These are phyloP conservation scores for Triops longicaudatus DNA, from an alignment of 1,140 invertebrate species.

Conservation along the genomic window DNA sequence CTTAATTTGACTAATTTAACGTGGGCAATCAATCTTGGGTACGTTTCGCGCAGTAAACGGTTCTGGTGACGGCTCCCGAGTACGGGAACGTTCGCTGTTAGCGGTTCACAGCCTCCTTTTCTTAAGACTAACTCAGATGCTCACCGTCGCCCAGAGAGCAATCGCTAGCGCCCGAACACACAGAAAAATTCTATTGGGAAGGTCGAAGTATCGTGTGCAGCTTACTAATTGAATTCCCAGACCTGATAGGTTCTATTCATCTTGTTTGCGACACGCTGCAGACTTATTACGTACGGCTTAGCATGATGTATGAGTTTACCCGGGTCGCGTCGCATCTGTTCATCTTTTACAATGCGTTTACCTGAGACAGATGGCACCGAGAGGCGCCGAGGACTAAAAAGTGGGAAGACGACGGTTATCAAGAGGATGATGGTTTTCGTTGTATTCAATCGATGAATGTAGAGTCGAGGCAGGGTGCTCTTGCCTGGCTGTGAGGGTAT, in stretches of 20 bases:
- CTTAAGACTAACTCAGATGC: no score
- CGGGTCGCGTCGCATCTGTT: neutral
- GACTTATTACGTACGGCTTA: no score
- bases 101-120: neutral
- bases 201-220: no score
- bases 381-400: neutral
- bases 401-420: neutral
- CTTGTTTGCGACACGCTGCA: no score
- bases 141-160: no score
- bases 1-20: conserved; percentile 9
- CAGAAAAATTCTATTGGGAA: no score
- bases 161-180: no score
- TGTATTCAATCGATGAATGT: conserved; percentile 1
- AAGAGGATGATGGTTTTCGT: neutral
- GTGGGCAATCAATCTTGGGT: neutral
- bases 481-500: neutral
- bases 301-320: no score
- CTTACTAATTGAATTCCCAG: no score
- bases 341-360: neutral
- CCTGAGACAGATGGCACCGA: neutral
- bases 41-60: neutral
- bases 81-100: neutral
- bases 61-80: neutral
- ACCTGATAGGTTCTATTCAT: no score
- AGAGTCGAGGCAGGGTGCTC: neutral